Evolutionary conservation across 2,797 vertebrate species (phyloP), one percentile per base, ranked within the genome.

Genomic region (Rhinichthys osculus): DNA sequence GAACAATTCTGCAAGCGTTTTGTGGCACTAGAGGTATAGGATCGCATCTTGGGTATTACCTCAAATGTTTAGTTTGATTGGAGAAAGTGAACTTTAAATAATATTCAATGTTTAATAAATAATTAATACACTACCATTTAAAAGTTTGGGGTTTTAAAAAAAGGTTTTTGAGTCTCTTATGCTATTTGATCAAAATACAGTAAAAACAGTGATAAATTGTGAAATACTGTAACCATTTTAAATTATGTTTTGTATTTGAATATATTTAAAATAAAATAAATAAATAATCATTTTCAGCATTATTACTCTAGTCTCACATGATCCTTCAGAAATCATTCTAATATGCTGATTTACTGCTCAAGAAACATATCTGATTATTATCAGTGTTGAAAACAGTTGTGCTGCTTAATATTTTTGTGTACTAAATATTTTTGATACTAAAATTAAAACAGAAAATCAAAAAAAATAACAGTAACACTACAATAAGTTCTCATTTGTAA

Each of bases 1-100:
- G 59, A 80, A 80, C 78, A 80, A 80, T 67, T 80, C 57, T 80
- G 62, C 76, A 78, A 40, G 52, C 59, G 76, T 78, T 59, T 59
- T 59, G 74, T 14, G 33, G 52, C 52, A n/a, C 52, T 57, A 77
- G 30, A 57, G 50, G 11, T 52, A 50, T 57, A 54, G 35, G 13
- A 78, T 59, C 21, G 16, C 33, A 59, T 57, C 52, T 77, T 13
- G 7, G 33, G 21, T 38, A 38, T n/a, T 77, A 57, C 11, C 50
- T 14, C 4, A 54, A 76, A 76, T n/a, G 21, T 57, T 57, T 8
- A 38, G 47, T 52, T 74, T 35, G 30, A 76, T 33, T 35, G 30
- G 23, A 35, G 23, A 47, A 73, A 30, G 42, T 72, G 7, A 17
- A 9, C 4, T 47, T 47, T 30, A 4, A 27, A 35, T 52, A 35